Conservation (phyloP, 2,797 vertebrate species). For the Emys orbicularis region DNA sequence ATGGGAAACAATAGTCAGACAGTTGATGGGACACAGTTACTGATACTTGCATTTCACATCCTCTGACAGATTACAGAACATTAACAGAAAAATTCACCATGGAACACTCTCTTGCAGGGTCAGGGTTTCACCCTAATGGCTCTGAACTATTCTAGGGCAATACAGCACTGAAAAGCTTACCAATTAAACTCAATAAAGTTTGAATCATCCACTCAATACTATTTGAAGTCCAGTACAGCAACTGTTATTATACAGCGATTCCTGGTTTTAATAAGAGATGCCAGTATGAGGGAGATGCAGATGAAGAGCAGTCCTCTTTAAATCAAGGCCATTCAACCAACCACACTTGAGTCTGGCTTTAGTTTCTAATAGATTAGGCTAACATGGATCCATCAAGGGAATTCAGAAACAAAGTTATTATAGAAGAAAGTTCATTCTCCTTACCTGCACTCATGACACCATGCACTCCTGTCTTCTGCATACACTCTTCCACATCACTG, state of each 20-base stretch:
- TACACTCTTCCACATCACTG: slow-evolving; percentile 92
- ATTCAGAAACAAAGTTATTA: neutral
- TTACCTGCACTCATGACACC: slow-evolving; percentile 98
- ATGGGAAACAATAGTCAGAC: no score
- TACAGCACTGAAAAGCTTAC: neutral
- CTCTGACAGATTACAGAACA: neutral
- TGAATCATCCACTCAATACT: neutral
- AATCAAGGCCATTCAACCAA: neutral
- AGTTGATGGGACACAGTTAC: no score
- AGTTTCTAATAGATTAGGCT: neutral
- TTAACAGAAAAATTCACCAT: neutral
- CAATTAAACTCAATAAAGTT: neutral
- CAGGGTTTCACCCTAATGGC: neutral
- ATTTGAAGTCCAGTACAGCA: neutral
- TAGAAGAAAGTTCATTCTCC: neutral
- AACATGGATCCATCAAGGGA: neutral
- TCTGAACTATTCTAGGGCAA: slow-evolving; percentile 1
- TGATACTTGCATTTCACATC: neutral
- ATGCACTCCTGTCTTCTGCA: slow-evolving; percentile 93
- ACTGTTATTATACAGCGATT: neutral
- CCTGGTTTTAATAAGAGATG: neutral
- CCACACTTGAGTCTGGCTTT: neutral
- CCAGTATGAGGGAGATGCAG: neutral
- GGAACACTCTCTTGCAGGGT: neutral
- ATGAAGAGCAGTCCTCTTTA: neutral